Evolutionary conservation across 2,888 invertebrate genomes (phyloP).

Genomic region (Empis livida): DNA sequence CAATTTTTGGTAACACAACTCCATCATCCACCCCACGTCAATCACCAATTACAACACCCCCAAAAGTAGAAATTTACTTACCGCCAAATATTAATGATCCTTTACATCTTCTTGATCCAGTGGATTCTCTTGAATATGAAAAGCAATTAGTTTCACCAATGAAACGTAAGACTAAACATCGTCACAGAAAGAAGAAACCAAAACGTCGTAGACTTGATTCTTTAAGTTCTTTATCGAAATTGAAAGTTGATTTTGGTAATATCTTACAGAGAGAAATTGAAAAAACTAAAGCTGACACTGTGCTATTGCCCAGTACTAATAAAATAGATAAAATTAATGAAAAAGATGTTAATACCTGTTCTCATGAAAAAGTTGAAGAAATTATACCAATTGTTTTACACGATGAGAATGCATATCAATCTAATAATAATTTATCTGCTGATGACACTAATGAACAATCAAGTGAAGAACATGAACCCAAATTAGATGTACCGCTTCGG

Average conservation of each 20-base stretch:
- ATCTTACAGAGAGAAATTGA: too few relatives aligned
- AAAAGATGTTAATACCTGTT: too few relatives aligned
- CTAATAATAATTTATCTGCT: too few relatives aligned
- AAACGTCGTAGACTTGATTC: slow-evolving; percentile 30
- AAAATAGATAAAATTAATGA: too few relatives aligned
- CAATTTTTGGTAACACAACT: slow-evolving; percentile 59
- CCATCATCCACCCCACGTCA: slow-evolving; percentile 79
- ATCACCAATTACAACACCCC: slow-evolving; percentile 42
- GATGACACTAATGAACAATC: too few relatives aligned
- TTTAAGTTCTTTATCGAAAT: slow-evolving; percentile 15
- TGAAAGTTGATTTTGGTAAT: too few relatives aligned
- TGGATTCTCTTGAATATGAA: slow-evolving; percentile 71
- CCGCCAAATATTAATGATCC: slow-evolving; percentile 90
- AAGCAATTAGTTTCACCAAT: slow-evolving; percentile 60
- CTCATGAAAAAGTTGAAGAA: too few relatives aligned
- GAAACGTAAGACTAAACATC: slow-evolving; percentile 44
- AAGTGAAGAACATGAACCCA: too few relatives aligned
- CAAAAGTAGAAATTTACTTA: slow-evolving; percentile 78
- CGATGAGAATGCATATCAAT: too few relatives aligned
- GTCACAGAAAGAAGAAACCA: slow-evolving; percentile 49
- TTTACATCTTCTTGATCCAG: slow-evolving; percentile 66
- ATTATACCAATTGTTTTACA: too few relatives aligned
- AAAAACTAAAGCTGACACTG: too few relatives aligned
- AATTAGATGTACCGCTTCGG: background rate
- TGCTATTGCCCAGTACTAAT: too few relatives aligned